Conservation (phyloP, 2,888 invertebrate genomes). For the Steinernema hermaphroditum region DNA sequence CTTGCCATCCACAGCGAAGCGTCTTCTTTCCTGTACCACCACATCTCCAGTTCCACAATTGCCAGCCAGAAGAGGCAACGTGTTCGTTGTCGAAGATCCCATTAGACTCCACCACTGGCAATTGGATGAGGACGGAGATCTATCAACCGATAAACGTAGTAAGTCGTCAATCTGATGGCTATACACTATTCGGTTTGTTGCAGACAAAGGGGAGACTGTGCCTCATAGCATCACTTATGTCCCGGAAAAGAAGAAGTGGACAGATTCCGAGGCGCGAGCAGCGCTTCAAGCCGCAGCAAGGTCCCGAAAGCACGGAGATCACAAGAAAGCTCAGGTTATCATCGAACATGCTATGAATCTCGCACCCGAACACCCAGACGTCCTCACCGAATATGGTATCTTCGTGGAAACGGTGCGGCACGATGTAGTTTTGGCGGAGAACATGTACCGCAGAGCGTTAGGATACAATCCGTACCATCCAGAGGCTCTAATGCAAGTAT, state of each 20-base stretch:
- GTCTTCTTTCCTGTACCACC: background rate
- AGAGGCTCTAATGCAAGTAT: conserved; percentile 56
- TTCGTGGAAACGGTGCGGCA: conserved; percentile 79
- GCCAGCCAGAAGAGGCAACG: background rate
- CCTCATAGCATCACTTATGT: background rate
- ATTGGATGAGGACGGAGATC: background rate
- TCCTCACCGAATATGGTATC: conserved; percentile 82
- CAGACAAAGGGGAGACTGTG: background rate
- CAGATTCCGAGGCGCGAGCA: conserved; percentile 52
- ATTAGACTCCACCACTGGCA: conserved; percentile 31
- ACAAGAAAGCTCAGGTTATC: conserved; percentile 63
- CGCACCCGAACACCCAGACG: conserved; percentile 87
- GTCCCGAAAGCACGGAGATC: conserved; percentile 53
- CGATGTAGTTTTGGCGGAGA: conserved; percentile 86
- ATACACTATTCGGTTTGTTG: background rate
- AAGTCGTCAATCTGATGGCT: background rate
- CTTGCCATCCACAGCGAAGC: background rate
- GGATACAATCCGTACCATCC: conserved; percentile 80
- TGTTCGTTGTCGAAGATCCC: conserved; percentile 32
- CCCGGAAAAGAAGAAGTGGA: background rate
- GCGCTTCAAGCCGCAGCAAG: conserved; percentile 56
- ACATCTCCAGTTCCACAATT: background rate
- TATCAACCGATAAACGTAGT: background rate
- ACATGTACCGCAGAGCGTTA: conserved; percentile 81
- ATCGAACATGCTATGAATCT: conserved; percentile 83